Evolutionary conservation across 2,888 invertebrate species (phyloP).

Genomic region (Arctia plantaginis): DNA sequence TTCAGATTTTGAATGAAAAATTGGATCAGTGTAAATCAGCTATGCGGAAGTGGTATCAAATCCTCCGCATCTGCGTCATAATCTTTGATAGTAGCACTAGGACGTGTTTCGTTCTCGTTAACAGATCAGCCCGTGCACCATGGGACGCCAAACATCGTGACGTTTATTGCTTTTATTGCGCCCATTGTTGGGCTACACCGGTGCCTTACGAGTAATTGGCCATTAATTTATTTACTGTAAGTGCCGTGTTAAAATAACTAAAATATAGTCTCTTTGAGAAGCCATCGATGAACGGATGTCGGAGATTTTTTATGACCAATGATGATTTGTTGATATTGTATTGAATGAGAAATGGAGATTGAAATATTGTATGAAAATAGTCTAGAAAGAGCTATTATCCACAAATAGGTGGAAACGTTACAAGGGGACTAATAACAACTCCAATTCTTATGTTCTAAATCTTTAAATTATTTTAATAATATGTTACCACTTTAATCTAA

Average conservation of each 20-base stretch:
- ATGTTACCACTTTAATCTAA: too few species aligned
- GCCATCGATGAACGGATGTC: slow-evolving; percentile 16
- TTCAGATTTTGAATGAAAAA: neutral
- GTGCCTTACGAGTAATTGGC: slow-evolving; percentile 70
- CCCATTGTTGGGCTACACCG: slow-evolving; percentile 70
- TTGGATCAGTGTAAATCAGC: neutral
- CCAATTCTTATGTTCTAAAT: neutral
- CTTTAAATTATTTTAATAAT: too few species aligned
- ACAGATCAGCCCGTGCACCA: slow-evolving; percentile 76
- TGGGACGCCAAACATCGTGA: slow-evolving; percentile 78
- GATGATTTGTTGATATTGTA: slow-evolving; percentile 20
- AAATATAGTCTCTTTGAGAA: slow-evolving; percentile 25
- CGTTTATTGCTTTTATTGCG: slow-evolving; percentile 78
- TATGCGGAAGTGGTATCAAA: neutral
- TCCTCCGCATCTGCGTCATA: slow-evolving; percentile 35
- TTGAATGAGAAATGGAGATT: slow-evolving; percentile 20
- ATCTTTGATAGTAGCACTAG: slow-evolving; percentile 68
- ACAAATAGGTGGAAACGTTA: neutral
- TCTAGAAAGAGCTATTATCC: neutral
- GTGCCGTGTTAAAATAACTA: slow-evolving; percentile 43
- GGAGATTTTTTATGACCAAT: slow-evolving; percentile 21
- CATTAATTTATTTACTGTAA: slow-evolving; percentile 57
- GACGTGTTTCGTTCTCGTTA: slow-evolving; percentile 79
- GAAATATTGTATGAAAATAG: slow-evolving; percentile 18
- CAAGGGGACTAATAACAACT: neutral